Evolutionary conservation across 2,888 invertebrate species (phyloP).

Genomic region (Cataglyphis livida): DNA sequence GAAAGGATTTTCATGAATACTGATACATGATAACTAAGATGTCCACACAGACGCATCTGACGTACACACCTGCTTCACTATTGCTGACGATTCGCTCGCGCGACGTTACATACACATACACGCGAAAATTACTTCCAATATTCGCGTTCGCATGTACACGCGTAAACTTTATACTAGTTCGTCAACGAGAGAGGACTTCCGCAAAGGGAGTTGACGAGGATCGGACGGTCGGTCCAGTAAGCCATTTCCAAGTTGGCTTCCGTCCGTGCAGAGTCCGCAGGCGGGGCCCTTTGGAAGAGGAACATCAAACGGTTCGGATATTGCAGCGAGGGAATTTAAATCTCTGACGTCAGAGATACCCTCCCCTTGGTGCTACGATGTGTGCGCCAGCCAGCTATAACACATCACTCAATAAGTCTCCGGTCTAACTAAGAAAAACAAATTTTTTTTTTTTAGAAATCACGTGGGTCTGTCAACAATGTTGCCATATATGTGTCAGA

Average conservation of each 20-base stretch:
- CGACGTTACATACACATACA: not conserved
- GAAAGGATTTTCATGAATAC: not conserved
- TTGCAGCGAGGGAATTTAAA: constrained; percentile 77
- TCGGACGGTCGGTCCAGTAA: constrained; percentile 60
- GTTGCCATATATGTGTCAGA: no score
- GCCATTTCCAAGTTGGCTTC: constrained; percentile 76
- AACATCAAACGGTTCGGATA: constrained; percentile 77
- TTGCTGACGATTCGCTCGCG: not conserved
- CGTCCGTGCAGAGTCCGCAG: constrained; percentile 65
- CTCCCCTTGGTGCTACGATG: not conserved
- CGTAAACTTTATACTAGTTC: constrained; percentile 55
- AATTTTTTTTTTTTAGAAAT: no score
- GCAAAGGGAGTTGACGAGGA: constrained; percentile 43
- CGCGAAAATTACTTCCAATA: constrained; percentile 5
- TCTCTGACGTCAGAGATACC: constrained; percentile 68
- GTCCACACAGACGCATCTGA: not conserved
- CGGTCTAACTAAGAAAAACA: no score
- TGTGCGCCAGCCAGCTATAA: not conserved
- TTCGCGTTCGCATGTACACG: constrained; percentile 18
- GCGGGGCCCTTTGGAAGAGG: constrained; percentile 70
- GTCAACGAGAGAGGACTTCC: constrained; percentile 41
- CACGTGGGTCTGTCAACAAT: no score
- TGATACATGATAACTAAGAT: not conserved
- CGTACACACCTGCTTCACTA: not conserved
- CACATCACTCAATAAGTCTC: no score